Conservation (phyloP, 2,797 vertebrate species). For the Ctenochaetus hawaiiensis region DNA sequence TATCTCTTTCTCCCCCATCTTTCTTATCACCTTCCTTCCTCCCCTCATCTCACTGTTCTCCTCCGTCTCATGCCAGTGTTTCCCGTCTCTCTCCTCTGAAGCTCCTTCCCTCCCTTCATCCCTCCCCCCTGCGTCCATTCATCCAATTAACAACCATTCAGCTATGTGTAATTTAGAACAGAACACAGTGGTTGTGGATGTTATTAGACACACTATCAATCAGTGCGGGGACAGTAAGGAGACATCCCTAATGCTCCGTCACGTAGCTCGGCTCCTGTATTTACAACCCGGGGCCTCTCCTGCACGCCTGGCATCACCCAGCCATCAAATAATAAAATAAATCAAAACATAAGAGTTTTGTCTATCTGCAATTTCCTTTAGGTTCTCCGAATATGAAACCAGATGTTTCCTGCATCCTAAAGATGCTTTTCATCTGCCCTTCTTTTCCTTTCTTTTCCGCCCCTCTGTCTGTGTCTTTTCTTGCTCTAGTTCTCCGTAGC, state of each 20-base stretch:
- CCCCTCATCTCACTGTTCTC: slow-evolving; percentile 14
- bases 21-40: slow-evolving; percentile 3
- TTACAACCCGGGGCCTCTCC: slow-evolving; percentile 89
- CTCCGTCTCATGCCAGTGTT: slow-evolving; percentile 34
- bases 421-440: slow-evolving; percentile 94
- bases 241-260: slow-evolving; percentile 72
- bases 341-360: slow-evolving; percentile 98
- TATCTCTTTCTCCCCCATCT: slow-evolving; percentile 5
- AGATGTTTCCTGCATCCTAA: slow-evolving; percentile 95
- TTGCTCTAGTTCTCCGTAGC: slow-evolving; percentile 47
- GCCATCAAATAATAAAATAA: slow-evolving; percentile 95
- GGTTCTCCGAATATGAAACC: slow-evolving; percentile 94
- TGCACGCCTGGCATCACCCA: slow-evolving; percentile 89
- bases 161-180: slow-evolving; percentile 89
- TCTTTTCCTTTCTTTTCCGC: slow-evolving; percentile 38
- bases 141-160: slow-evolving; percentile 82
- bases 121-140: slow-evolving; percentile 52
- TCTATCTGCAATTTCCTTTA: slow-evolving; percentile 97
- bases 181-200: slow-evolving; percentile 87
- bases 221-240: slow-evolving; percentile 86
- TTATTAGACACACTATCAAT: slow-evolving; percentile 90
- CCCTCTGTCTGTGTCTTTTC: slow-evolving; percentile 67
- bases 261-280: slow-evolving; percentile 73
- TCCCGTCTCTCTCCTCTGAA: slow-evolving; percentile 10
- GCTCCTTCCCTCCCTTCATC: slow-evolving; percentile 5